Base-by-base conservation (phyloP, 92 coral and sea anemone genomes). In the Epizoanthus stellaris region DNA sequence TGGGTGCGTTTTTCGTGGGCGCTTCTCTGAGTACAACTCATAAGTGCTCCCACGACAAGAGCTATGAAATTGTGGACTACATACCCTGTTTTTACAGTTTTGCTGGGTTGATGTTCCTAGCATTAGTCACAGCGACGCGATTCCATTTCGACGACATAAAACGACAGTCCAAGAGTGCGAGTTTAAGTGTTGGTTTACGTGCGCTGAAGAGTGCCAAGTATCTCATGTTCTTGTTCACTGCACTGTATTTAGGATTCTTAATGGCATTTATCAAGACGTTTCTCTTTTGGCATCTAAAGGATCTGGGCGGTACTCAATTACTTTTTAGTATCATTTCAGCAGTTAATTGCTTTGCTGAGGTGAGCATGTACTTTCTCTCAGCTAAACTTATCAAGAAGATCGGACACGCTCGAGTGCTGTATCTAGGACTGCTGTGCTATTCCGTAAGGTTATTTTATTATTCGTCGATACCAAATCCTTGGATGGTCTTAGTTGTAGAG, bases 261-360 rank as follows among this genome's bases (percentile, higher is more conserved):
- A 96, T 96, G 99, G 99, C 99, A 16, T 96, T 96, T 66, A 96
- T 96, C 67, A 96, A 96, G 64, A 96, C 99, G 67, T 96, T 96
- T 67, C 87, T 96, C 15, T 96, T 96, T 80, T 96, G 99, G 99
- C 99, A 96, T 73, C 90, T 96, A 13, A 96, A 96, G 68, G 99
- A 96, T 87, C 92, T 95, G 5, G 99, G 99, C 8, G 99, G 99
- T 38, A 93, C 95, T 36, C 99, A 96, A 52, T 87, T 96, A 15
- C 90, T 96, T 66, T 96, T 96, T 75, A 96, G 99, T 81, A 93
- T 96, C 49, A 96, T 96, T 74, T 96, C 99, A 15, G 99, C 98
- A 16, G 98, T 96, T 17, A 96, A 96, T 83, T 96, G 99, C 76
- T 92, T 94, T 67, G 99, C 99, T 5, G 99, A 96, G 86, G 99